Evolutionary conservation across 64 coral and sea anemone species (phyloP).

Genomic region (Orbicella faveolata): DNA sequence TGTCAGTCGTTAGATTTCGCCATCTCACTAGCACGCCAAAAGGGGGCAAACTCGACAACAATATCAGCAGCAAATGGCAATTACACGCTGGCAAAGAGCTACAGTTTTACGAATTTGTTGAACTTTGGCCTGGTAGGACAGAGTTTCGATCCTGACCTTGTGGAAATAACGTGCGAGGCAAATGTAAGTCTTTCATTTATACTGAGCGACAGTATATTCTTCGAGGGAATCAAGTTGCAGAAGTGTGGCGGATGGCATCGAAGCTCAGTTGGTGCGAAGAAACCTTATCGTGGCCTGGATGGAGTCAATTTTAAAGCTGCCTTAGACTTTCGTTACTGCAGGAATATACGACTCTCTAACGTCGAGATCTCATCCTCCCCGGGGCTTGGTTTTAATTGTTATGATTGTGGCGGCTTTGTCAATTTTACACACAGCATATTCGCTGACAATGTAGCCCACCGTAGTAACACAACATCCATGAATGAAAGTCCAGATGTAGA

Average conservation of each 20-base stretch:
- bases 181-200: constrained; percentile 75
- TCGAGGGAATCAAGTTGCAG: constrained; percentile 64
- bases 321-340: constrained; percentile 78
- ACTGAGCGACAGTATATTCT: constrained; percentile 53
- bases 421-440: constrained; percentile 53
- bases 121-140: constrained; percentile 64
- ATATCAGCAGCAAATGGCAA: constrained; percentile 40
- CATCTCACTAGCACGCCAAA: constrained; percentile 5
- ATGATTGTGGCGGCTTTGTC: constrained; percentile 35
- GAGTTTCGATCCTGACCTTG: constrained; percentile 1
- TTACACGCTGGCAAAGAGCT: constrained; percentile 48
- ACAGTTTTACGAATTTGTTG: constrained; percentile 32
- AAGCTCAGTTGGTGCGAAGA: constrained; percentile 40
- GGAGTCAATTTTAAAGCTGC: constrained; percentile 46
- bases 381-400: constrained; percentile 69
- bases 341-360: constrained; percentile 31
- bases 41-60: constrained; percentile 55
- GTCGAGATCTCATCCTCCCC: constrained; percentile 52
- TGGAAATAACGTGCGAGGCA: constrained; percentile 41
- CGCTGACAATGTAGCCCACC: constrained; percentile 36
- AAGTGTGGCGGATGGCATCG: constrained; percentile 61
- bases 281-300: constrained; percentile 36
- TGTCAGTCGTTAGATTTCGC: constrained; percentile 56
- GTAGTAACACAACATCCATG: neutral
- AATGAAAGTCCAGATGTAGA: neutral